Evolutionary conservation across 2,113 vertebrate genomes (phyloP), one percentile per base, ranked within the genome.

Genomic region (Gadus chalcogrammus): DNA sequence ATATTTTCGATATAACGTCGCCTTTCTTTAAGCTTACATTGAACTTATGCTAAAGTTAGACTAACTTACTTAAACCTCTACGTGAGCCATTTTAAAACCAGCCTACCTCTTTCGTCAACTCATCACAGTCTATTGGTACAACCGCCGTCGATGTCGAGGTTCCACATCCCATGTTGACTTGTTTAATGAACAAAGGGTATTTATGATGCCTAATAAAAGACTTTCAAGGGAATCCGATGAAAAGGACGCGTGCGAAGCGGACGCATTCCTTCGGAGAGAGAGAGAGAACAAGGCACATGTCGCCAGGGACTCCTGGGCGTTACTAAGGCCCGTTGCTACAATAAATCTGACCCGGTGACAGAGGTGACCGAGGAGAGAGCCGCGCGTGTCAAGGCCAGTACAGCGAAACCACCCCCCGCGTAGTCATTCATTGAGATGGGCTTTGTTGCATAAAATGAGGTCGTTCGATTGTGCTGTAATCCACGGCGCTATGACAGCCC

Each of bases 251-350:
- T 53, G 28, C 17, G 72, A 68, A 3, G 16, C 63, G 28, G 52
- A 63, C 38, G 59, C 87, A 91, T 93, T 89, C 90, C 85, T 84
- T 67, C 70, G 87, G 79, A 78, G 69, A 87, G 79, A 78, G 69
- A 22, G 62, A 48, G 5, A 56, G 27, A 64, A 15, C 64, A 65
- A 62, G n/a, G 13, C 58, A 31, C 16, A 27, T 1, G 81, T 88
- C 76, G 84, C 78, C 85, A 85, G 65, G 83, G 87, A 74, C 31
- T 76, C 63, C 84, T 13, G 17, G 1, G 64, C 69, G 92, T 93
- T 79, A 85, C 87, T 84, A 93, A 24, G 87, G 72, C 15, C 80
- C 80, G 92, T 93, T 92, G 91, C 92, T 87, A 93, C 91, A 90
- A 92, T 88, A 90, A 88, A 90, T 85, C 72, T 87, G 85, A 89